Evolutionary conservation across 2,888 invertebrate genomes (phyloP).

Genomic region (Dolomedes plantarius): DNA sequence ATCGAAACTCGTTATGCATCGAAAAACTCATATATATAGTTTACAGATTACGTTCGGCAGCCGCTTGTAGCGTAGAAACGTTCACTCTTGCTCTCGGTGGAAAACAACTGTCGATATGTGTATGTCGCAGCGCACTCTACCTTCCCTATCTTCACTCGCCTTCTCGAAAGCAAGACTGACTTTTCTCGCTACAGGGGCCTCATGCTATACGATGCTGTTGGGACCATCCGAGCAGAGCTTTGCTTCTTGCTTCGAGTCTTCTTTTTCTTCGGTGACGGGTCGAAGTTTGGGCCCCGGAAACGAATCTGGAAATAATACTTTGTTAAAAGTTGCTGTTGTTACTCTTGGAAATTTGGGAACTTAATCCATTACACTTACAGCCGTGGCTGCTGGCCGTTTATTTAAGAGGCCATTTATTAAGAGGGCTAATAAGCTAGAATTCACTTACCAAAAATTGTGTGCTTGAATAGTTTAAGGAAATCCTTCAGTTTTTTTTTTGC

Average conservation of each 20-base stretch:
- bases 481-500: no score
- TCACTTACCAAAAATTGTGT: no score
- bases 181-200: constrained; percentile 14
- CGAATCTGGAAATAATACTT: constrained; percentile 12
- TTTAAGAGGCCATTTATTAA: no score
- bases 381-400: no score
- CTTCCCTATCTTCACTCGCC: background rate
- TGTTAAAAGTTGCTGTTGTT: no score
- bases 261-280: constrained; percentile 47
- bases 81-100: constrained; percentile 26
- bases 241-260: constrained; percentile 21
- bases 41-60: no score
- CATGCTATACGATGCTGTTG: constrained; percentile 45
- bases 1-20: no score
- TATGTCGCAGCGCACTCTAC: background rate
- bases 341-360: no score
- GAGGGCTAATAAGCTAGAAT: no score
- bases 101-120: constrained; percentile 16
- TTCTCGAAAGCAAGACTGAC: background rate
- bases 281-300: constrained; percentile 33
- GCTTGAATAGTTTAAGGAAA: no score
- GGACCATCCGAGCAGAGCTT: constrained; percentile 15
- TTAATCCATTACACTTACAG: no score
- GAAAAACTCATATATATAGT: no score
- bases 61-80: background rate